phyloP scores from a whole-genome alignment of 2,888 invertebrate species.

The Linnaemya vulpina region DNA sequence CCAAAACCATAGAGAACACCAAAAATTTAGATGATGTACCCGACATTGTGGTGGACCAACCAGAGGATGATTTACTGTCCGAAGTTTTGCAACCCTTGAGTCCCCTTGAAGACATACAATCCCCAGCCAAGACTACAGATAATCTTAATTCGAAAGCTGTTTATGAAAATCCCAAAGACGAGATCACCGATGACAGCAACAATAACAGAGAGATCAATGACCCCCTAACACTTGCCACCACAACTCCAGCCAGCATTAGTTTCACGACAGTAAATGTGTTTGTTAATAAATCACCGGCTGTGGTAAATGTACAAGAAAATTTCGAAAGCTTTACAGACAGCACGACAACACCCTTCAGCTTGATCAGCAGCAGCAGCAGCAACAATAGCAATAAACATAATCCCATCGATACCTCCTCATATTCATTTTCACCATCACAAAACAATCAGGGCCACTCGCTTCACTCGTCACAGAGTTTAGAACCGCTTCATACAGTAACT shows the following conservation, averaged over 20 bases:
- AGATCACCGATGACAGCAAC: not conserved
- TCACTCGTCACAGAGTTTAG: conserved; percentile 43
- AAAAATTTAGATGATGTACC: conserved; percentile 81
- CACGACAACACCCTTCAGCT: conserved; percentile 51
- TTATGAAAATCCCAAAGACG: conserved; percentile 48
- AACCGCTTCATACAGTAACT: conserved; percentile 42
- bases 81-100: conserved; percentile 68
- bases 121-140: conserved; percentile 9
- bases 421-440: conserved; percentile 25
- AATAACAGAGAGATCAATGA: conserved; percentile 43
- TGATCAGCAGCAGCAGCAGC: conserved; percentile 64
- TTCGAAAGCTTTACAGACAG: conserved; percentile 60
- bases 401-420: conserved; percentile 49
- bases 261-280: conserved; percentile 53
- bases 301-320: conserved; percentile 58
- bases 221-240: conserved; percentile 10
- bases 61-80: conserved; percentile 74
- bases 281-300: conserved; percentile 21
- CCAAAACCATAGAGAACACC: conserved; percentile 83
- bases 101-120: conserved; percentile 30
- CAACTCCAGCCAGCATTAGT: conserved; percentile 41
- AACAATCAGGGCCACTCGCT: conserved; percentile 52
- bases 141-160: conserved; percentile 48
- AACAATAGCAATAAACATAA: conserved; percentile 54
- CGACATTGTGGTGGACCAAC: conserved; percentile 75